A percentile compares a stretch with the other conserved stretches of the same genome.
Conservation (phyloP, 2,797 vertebrate genomes). For the Agapornis canus region DNA sequence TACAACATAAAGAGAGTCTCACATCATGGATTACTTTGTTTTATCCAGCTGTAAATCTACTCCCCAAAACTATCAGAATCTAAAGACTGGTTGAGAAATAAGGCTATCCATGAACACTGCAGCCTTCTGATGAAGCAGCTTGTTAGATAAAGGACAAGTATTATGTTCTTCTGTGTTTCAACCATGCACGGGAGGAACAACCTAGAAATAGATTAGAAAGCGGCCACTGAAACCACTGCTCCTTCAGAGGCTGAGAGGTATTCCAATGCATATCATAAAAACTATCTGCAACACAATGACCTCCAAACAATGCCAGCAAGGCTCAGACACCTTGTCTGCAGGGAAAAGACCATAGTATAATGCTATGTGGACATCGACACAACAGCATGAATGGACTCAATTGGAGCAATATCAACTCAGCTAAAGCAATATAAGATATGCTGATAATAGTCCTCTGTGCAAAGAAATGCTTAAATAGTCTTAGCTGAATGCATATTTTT, state of each 20-base stretch:
- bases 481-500: conserved; percentile 24
- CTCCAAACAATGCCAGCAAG: neutral
- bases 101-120: neutral
- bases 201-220: neutral
- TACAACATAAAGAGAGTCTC: neutral
- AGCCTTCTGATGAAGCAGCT: neutral
- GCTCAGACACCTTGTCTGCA: conserved; percentile 52
- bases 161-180: neutral
- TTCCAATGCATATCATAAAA: neutral
- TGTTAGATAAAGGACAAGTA: neutral
- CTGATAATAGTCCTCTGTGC: conserved; percentile 26
- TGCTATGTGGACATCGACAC: neutral
- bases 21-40: neutral
- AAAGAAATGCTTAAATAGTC: conserved; percentile 9
- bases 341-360: neutral
- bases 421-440: neutral
- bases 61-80: neutral
- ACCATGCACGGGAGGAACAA: neutral
- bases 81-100: neutral
- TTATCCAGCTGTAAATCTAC: neutral
- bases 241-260: neutral
- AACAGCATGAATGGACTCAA: conserved; percentile 26
- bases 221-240: neutral
- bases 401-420: neutral
- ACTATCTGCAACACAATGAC: neutral